Evolutionary conservation across 1,140 invertebrate species (phyloP).

Genomic region (Propsilocerus akamusi): DNA sequence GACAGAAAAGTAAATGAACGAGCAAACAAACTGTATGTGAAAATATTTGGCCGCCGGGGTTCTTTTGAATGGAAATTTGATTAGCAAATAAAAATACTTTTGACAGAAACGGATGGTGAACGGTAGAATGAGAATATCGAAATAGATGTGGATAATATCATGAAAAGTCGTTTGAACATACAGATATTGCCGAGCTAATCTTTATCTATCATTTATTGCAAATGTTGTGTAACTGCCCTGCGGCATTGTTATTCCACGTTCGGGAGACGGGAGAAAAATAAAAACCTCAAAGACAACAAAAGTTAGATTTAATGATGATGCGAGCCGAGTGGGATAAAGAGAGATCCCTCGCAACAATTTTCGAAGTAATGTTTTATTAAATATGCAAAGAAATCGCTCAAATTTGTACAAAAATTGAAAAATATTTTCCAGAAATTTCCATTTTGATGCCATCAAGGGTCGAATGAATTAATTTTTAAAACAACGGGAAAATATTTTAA

Average conservation of each 20-base stretch:
- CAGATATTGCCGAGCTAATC: neutral
- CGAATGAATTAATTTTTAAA: no score
- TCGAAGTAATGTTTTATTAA: neutral
- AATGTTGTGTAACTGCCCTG: neutral
- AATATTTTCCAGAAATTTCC: no score
- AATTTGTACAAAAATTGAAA: no score
- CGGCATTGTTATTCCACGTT: neutral
- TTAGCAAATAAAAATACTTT: slow-evolving; percentile 1
- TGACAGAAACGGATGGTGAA: neutral
- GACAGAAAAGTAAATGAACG: no score
- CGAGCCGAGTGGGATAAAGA: neutral
- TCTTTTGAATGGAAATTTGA: neutral
- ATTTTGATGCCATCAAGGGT: no score
- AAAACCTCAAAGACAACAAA: neutral
- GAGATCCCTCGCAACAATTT: neutral
- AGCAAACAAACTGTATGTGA: neutral
- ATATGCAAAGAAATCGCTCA: no score
- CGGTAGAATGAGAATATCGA: neutral
- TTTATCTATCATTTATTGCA: neutral
- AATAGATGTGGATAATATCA: neutral
- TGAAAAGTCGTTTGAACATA: neutral
- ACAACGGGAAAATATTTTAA: no score
- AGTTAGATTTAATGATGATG: neutral
- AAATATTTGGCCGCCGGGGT: neutral
- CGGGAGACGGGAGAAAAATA: no score